These are phyloP conservation scores for Chrysochloris asiatica DNA, from an alignment of 2,113 vertebrate species.

Conservation along the genomic window DNA sequence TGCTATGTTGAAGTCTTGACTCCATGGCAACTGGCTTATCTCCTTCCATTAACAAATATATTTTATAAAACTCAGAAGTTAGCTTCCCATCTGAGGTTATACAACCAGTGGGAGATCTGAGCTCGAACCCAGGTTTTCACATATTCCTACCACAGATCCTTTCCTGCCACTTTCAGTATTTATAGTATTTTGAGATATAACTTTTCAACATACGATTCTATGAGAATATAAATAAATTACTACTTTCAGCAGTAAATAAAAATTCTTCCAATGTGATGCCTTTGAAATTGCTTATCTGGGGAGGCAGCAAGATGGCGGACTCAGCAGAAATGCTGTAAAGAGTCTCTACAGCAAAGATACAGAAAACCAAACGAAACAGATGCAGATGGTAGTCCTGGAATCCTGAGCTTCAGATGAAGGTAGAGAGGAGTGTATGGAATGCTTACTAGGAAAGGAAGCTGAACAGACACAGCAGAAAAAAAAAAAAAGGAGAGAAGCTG, in stretches of 20 bases:
- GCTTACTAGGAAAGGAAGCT: too few relatives aligned
- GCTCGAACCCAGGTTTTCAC: background rate
- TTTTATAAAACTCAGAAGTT: background rate
- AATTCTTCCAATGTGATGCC: background rate
- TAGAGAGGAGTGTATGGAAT: too few relatives aligned
- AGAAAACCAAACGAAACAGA: too few relatives aligned
- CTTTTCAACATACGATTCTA: conserved; percentile 1
- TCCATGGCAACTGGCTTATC: background rate
- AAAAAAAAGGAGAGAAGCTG: too few relatives aligned
- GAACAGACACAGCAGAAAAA: too few relatives aligned
- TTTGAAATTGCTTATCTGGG: conserved; percentile 20
- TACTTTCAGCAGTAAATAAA: conserved; percentile 7
- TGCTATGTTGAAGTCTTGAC: background rate
- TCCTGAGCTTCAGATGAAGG: too few relatives aligned
- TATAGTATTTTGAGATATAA: background rate
- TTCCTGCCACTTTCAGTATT: background rate
- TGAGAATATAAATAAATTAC: background rate
- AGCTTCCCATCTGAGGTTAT: background rate
- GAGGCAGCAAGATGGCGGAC: too few relatives aligned
- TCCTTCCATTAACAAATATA: background rate
- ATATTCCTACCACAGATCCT: background rate
- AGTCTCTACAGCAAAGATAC: too few relatives aligned
- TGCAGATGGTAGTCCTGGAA: too few relatives aligned
- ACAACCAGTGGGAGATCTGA: background rate
- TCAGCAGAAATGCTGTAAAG: too few relatives aligned